Base-by-base conservation (phyloP, 2,797 vertebrate genomes). In the Chelonia mydas region DNA sequence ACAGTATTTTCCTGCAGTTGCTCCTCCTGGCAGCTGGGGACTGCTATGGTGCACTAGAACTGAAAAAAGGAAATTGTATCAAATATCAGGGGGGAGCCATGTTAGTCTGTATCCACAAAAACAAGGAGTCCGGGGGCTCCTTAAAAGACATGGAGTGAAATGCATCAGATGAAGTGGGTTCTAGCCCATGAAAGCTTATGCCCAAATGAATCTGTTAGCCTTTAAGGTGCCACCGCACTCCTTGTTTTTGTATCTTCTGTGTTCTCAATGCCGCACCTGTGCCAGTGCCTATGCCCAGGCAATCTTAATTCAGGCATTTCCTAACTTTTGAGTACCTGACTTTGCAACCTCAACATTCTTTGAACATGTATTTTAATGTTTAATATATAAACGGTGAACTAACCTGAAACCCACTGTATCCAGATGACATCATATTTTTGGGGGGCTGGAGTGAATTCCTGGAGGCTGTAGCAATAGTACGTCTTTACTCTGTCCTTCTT, bases 371-470 rank as follows among this genome's bases (percentile, higher is more conserved):
- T 17, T 68, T 86, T 33, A 96, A 57, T 81, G 79, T 49, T 28
- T 77, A 17, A 49, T 28, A 47, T 15, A 77, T 77, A 65, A 15
- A 83, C 0, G 5, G 25, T 90, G 83, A 87, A 99, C 99, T 99
- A 94, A 99, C 99, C 99, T 23, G 99, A 99, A 84, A 99, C 99
- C 99, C 99, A 99, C 96, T 99, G 99, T 96, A 99, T 99, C 99
- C 99, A 99, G 98, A 99, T 98, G 96, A 99, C 98, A 27, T 99
- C 99, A 0, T 99, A 99, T 97, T 98, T 99, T 57, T 98, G 97
- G 3, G 96, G 84, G 0, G 97, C 95, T 0, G 99, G 99, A 0
- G 97, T 99, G 95, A 99, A 99, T 72, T 99, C 99, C 94, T 99
- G 99, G 91, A 99, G 98, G 96, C 98, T 98, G 97, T 98, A 99